Conservation (phyloP, 2,888 invertebrate species). For the Anthophora plumipes region DNA sequence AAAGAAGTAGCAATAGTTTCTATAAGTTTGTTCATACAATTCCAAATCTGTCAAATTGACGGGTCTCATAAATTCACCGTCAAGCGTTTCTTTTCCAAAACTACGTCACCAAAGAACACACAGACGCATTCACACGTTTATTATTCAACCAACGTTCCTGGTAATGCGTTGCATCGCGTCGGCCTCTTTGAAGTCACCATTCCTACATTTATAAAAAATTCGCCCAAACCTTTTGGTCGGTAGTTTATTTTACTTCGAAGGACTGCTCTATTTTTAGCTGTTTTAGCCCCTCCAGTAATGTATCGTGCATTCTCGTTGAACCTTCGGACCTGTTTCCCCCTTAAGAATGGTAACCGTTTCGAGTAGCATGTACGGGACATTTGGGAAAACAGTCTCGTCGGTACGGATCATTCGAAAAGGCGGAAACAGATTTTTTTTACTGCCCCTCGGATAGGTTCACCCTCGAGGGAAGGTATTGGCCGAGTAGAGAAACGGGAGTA, state of each 20-base stretch:
- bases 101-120: too few relatives aligned
- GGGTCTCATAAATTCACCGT: too few relatives aligned
- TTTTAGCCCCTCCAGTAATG: neutral
- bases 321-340: neutral
- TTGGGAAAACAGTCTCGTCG: constrained; percentile 58
- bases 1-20: too few relatives aligned
- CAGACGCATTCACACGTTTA: too few relatives aligned
- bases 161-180: too few relatives aligned
- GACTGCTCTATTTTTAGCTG: constrained; percentile 7
- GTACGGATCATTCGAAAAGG: constrained; percentile 58
- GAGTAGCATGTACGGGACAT: constrained; percentile 9
- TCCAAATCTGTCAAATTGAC: too few relatives aligned
- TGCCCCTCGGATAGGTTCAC: constrained; percentile 58
- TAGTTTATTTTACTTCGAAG: neutral
- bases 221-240: too few relatives aligned
- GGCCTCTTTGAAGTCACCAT: too few relatives aligned
- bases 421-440: constrained; percentile 77
- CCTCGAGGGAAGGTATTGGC: constrained; percentile 37
- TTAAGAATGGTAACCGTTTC: neutral
- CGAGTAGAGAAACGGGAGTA: constrained; percentile 46
- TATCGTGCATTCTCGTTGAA: neutral
- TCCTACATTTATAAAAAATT: too few relatives aligned
- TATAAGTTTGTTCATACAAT: too few relatives aligned
- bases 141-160: too few relatives aligned
- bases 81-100: too few relatives aligned